These are phyloP conservation scores for Lasiurus cinereus DNA, from an alignment of 2,113 vertebrate genomes.

Conservation along the genomic window DNA sequence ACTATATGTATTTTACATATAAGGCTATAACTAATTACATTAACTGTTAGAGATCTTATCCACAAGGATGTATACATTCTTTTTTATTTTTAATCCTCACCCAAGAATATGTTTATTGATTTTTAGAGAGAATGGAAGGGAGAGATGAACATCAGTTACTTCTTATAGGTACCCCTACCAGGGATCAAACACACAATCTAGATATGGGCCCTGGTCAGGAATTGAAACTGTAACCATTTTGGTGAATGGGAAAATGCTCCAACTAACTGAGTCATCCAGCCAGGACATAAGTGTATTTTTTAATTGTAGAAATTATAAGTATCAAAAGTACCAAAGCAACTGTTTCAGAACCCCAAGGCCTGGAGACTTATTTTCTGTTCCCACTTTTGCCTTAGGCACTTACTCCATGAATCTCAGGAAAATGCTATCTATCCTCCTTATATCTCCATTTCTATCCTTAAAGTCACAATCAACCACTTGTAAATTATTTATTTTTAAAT, in stretches of 20 bases:
- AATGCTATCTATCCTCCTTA: background rate
- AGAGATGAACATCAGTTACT: no score
- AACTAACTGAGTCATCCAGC: background rate
- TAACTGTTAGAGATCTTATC: background rate
- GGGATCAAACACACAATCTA: background rate
- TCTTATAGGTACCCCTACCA: background rate
- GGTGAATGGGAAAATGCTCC: background rate
- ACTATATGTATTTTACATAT: background rate
- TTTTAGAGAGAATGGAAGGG: background rate
- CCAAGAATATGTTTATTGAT: background rate
- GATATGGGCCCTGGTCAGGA: background rate
- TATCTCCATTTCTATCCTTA: background rate
- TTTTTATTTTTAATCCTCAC: background rate
- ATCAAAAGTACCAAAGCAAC: background rate
- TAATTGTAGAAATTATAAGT: background rate
- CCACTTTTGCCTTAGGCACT: background rate
- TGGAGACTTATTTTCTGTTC: background rate
- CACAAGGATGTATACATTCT: background rate
- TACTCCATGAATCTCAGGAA: background rate
- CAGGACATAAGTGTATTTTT: background rate
- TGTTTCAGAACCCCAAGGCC: background rate
- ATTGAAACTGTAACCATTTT: background rate
- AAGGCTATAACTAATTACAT: background rate
- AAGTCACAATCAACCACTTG: background rate
- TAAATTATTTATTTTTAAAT: conserved; percentile 45